Base-by-base conservation (phyloP, 2,113 vertebrate species). In the Phoxinus phoxinus region DNA sequence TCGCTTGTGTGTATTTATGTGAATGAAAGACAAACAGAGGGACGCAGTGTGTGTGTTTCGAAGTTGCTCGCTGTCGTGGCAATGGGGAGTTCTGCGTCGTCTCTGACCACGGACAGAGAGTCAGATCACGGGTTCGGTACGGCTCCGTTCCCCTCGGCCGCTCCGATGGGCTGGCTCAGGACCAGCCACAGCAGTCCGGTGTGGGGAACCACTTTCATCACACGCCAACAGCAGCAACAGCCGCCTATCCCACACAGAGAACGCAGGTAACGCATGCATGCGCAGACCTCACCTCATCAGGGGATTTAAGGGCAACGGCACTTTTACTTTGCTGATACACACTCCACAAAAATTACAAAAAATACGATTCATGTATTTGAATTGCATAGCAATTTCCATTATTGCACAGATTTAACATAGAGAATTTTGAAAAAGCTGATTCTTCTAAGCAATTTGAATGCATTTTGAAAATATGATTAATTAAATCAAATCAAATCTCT, bases 1-100 rank as follows among this genome's bases (percentile, higher is more conserved):
- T 41, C 10, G 19, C 23, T 71, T 21, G 35, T 41, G 11, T 78
- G 37, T 67, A 35, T 76, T 44, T 78, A 73, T 53, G 44, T 27
- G 53, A 35, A 11, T 82, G 61, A 71, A 82, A 25, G 63, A 19
- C 80, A 83, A 27, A 25, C 27, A 53, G 25, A 19, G 25, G 27
- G 53, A 35, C 58, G 12, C 32, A 13, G 58, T 44, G 65, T 59
- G 69, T 56, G 67, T 19, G 58, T 83, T 73, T 71, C 44, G 12
- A 44, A n/a, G 58, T 61, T 46, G 37, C 11, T 75, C 7, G 78
- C 83, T 75, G 76, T 86, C 4, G 91, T 87, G 91, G 93, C 92
- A 92, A 99, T 99, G 98, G 98, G 98, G 92, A 99, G 97, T 93
- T 99, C 98, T 35, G 97, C 98, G 89, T 98, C 98, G 44, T 99